Evolutionary conservation across 2,888 invertebrate species (phyloP), one percentile per base, ranked within the genome.

Genomic region (Teinopalpus imperialis): DNA sequence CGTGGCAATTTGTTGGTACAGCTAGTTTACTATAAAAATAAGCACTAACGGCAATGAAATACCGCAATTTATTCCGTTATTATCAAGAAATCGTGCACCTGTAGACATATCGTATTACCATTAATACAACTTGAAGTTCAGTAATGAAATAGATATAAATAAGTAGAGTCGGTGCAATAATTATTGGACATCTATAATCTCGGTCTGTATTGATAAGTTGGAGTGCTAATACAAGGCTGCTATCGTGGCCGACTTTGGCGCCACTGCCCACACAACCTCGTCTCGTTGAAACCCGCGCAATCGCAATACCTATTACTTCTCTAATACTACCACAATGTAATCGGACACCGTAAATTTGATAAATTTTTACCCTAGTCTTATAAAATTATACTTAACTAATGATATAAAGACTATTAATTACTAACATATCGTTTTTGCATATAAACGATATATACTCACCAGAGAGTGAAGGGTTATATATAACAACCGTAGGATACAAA

Each of bases 111-210:
- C 13, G 13, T 23, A 8, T 23, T 23, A n/a, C 23, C 3, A 35
- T 35, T 23, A 12, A 34, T 42, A 5, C 3, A 3, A 5, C 18
- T 13, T 26, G 26, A n/a, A 34, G 27, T 32, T 41, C 29, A 26
- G 31, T 40, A 48, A 41, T 27, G 14, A 30, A 32, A 39, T 31
- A 42, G 30, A 43, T 36, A 43, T 44, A 37, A 44, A 44, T 30
- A 43, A 36, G 30, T 30, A 36, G 59, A 57, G 53, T 56, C 54
- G 53, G 54, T 53, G 53, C 51, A 59, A 66, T 74, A 76, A 79
- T 80, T 78, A 77, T 73, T 70, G 65, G 65, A 69, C 65, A 66
- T 68, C 66, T 53, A 34, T 32, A 78, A 79, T 78, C 78, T 74
- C 68, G 61, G 69, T 70, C 64, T 59, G 63, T 54, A 61, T 64